A percentile compares a stretch with the other conserved stretches of the same genome.
Evolutionary conservation across 2,797 vertebrate genomes (phyloP).

Genomic region (Myoxocephalus aenaeus): DNA sequence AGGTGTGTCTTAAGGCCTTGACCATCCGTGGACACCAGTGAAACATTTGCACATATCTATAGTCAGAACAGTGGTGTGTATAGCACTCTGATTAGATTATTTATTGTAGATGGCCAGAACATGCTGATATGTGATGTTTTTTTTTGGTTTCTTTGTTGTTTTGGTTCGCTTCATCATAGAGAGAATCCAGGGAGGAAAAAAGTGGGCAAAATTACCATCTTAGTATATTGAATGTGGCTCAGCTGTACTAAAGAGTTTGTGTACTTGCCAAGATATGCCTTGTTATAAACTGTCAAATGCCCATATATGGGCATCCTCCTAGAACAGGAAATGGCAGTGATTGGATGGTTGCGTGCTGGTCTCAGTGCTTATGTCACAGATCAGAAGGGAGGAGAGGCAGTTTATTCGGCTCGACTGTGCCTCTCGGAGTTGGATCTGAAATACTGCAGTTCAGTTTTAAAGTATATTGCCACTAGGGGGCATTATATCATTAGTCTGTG

Average conservation of each 20-base stretch:
- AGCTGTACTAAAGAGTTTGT: conserved; percentile 16
- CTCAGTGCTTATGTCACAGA: conserved; percentile 57
- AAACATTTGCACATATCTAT: conserved; percentile 68
- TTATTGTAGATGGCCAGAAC: conserved; percentile 64
- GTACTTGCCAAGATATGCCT: conserved; percentile 37
- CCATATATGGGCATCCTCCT: conserved; percentile 64
- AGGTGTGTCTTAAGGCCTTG: conserved; percentile 54
- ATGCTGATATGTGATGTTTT: conserved; percentile 19
- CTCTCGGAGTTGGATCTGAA: conserved; percentile 36
- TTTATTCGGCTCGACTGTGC: conserved; percentile 42
- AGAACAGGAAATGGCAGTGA: conserved; percentile 47
- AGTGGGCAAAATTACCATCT: background rate
- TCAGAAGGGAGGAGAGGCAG: conserved; percentile 36
- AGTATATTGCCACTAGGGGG: conserved; percentile 72
- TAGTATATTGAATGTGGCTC: conserved; percentile 30
- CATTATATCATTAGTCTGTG: conserved; percentile 48
- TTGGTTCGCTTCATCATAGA: conserved; percentile 18
- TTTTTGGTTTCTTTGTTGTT: background rate
- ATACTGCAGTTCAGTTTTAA: conserved; percentile 48
- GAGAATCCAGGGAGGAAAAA: conserved; percentile 1
- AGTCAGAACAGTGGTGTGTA: conserved; percentile 48
- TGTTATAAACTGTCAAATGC: conserved; percentile 41
- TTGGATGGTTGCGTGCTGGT: conserved; percentile 51
- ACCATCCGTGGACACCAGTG: conserved; percentile 35
- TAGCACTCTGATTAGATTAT: conserved; percentile 59